Conservation (phyloP, 2,113 vertebrate genomes). For the Silurus glanis region DNA sequence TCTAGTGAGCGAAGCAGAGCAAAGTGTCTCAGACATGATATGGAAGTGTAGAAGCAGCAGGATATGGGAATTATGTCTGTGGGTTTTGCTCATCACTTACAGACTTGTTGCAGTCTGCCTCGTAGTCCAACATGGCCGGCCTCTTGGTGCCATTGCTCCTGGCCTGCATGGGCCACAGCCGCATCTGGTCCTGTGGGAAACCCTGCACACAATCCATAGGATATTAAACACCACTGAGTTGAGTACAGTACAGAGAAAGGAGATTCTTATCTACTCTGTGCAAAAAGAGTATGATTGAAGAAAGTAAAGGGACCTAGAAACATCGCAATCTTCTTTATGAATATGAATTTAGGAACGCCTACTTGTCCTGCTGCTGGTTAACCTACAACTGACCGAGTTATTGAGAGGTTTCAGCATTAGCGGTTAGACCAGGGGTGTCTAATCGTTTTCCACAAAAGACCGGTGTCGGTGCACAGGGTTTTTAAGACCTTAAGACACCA, state of each 20-base stretch:
- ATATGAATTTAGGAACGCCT: not conserved
- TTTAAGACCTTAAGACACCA: too few species aligned
- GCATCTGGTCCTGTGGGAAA: slow-evolving; percentile 98
- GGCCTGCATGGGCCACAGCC: slow-evolving; percentile 98
- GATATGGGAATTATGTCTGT: not conserved
- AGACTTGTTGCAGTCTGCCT: slow-evolving; percentile 96
- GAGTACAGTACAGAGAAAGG: not conserved
- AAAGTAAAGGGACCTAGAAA: not conserved
- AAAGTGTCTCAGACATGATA: not conserved
- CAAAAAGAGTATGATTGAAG: not conserved
- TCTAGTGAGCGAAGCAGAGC: slow-evolving; percentile 68
- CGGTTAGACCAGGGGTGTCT: too few species aligned
- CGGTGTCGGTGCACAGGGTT: too few species aligned
- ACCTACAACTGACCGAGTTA: not conserved
- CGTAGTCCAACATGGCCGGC: slow-evolving; percentile 97
- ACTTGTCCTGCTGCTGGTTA: not conserved
- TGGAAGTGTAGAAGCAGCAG: not conserved
- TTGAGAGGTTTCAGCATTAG: not conserved
- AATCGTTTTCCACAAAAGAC: too few species aligned
- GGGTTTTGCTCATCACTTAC: slow-evolving; percentile 68
- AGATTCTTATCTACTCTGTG: not conserved
- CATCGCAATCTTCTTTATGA: not conserved
- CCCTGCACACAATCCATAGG: slow-evolving; percentile 74
- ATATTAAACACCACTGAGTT: not conserved
- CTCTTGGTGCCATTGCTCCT: slow-evolving; percentile 97